phyloP scores from a whole-genome alignment of 2,113 vertebrate genomes.

The Gnathonemus echidnorhynchus region DNA sequence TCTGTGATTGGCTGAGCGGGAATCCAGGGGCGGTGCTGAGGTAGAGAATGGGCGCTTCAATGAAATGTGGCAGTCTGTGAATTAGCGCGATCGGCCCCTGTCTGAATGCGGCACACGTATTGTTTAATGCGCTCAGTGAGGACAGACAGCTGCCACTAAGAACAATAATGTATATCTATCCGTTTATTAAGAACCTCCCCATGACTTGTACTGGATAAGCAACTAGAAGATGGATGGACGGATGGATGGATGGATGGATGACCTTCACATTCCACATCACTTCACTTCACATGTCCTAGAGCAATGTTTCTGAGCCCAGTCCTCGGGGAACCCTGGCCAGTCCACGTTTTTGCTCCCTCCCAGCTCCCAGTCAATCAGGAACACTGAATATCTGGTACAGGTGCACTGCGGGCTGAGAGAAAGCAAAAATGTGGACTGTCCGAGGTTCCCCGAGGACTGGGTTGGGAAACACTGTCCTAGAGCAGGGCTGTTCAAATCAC shows the following conservation, averaged over 20 bases:
- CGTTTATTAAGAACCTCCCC: neutral
- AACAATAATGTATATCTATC: neutral
- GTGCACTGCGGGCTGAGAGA: neutral
- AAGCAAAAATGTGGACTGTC: neutral
- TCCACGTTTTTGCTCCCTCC: neutral
- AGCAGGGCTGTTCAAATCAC: too few relatives aligned
- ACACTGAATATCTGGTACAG: too few relatives aligned
- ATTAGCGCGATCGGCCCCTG: neutral
- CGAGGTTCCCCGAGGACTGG: neutral
- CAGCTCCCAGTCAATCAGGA: too few relatives aligned
- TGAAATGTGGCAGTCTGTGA: neutral
- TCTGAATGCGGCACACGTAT: neutral
- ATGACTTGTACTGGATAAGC: neutral
- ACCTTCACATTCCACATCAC: neutral
- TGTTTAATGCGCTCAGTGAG: neutral
- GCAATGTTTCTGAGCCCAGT: neutral
- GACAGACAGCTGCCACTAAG: neutral
- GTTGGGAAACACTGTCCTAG: neutral
- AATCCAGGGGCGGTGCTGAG: neutral
- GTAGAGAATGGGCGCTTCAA: neutral
- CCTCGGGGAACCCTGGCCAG: neutral
- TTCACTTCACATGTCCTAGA: neutral
- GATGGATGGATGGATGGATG: neutral
- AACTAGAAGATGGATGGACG: neutral
- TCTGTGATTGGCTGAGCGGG: neutral